phyloP scores from a whole-genome alignment of 2,888 invertebrate genomes.

The Oegoconia quadripuncta region DNA sequence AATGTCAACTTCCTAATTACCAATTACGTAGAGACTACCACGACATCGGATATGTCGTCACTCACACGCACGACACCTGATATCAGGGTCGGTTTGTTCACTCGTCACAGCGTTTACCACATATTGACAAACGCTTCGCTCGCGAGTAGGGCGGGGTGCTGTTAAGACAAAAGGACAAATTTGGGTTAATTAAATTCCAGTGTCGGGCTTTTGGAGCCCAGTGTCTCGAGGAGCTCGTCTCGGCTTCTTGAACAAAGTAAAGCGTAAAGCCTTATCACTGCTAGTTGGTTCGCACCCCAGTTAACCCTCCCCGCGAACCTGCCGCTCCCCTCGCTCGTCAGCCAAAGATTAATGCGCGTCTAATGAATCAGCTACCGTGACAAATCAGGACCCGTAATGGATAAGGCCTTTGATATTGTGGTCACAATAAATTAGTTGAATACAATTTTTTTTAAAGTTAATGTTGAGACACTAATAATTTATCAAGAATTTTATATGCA shows the following conservation, averaged over 20 bases:
- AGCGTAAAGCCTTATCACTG: constrained; percentile 61
- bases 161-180: constrained; percentile 59
- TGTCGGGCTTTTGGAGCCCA: constrained; percentile 51
- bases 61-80: no score
- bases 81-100: no score
- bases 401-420: constrained; percentile 58
- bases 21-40: no score
- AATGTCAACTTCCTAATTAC: no score
- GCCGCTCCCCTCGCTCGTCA: constrained; percentile 34
- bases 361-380: constrained; percentile 72
- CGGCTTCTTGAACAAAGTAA: constrained; percentile 62
- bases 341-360: constrained; percentile 60
- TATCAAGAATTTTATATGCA: no score
- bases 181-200: constrained; percentile 70
- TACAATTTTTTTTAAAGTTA: constrained; percentile 11
- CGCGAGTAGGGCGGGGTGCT: constrained; percentile 32
- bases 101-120: constrained; percentile 29
- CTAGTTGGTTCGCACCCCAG: constrained; percentile 39
- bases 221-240: constrained; percentile 51
- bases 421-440: constrained; percentile 54
- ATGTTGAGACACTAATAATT: background rate
- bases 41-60: no score
- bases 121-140: constrained; percentile 48
- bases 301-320: constrained; percentile 21
- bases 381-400: constrained; percentile 69